Conservation (phyloP, 2,113 vertebrate genomes). For the Cynocephalus volans region DNA sequence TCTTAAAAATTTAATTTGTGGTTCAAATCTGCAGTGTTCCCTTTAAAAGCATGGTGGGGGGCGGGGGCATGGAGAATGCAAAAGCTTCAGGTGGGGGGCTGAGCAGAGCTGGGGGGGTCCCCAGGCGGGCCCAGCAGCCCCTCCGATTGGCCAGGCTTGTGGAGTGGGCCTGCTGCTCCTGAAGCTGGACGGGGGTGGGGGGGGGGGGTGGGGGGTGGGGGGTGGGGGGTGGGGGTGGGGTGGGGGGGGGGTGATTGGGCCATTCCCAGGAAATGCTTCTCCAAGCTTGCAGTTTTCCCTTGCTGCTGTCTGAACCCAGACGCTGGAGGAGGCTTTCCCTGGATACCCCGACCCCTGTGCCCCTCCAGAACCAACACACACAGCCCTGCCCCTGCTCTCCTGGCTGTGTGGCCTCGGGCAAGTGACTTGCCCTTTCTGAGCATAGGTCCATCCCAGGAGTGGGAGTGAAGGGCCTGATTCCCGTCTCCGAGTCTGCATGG, state of each 20-base stretch:
- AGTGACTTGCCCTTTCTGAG: background rate
- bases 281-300: background rate
- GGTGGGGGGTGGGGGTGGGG: no score
- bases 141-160: conserved; percentile 30
- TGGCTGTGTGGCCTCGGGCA: background rate
- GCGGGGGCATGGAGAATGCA: background rate
- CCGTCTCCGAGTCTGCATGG: no score
- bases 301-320: background rate
- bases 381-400: background rate
- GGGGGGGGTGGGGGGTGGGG: no score
- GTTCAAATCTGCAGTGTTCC: conserved; percentile 88
- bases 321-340: background rate
- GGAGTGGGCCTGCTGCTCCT: background rate
- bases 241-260: background rate
- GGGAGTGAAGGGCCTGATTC: background rate
- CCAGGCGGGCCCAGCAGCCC: background rate
- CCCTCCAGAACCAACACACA: background rate
- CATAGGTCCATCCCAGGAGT: no score
- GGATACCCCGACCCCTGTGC: background rate
- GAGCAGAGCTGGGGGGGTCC: background rate
- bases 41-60: conserved; percentile 76
- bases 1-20: conserved; percentile 92
- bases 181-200: background rate
- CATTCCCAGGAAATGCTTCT: conserved; percentile 43
- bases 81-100: conserved; percentile 31